A percentile compares a stretch with the other conserved stretches of the same genome.
These are phyloP conservation scores for Microcaecilia unicolor DNA, from an alignment of 2,797 vertebrate species.

Conservation along the genomic window DNA sequence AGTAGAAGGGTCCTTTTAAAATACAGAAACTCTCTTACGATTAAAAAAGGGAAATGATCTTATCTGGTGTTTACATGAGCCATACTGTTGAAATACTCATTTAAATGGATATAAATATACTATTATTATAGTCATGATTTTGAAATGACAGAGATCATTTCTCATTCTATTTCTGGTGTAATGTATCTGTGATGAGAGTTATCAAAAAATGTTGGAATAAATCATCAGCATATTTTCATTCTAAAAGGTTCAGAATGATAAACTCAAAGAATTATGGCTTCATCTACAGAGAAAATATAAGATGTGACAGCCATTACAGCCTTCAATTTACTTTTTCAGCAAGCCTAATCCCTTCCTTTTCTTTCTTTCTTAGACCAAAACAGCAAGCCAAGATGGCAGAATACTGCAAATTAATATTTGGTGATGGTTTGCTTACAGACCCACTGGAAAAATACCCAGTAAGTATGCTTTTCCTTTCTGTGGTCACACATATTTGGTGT, in stretches of 20 bases:
- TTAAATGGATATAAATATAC: too few species aligned
- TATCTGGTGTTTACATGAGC: too few species aligned
- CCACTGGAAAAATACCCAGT: constrained; percentile 88
- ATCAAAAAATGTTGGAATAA: background rate
- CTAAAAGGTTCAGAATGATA: constrained; percentile 1
- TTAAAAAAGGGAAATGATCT: too few species aligned
- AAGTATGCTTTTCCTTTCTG: constrained; percentile 31
- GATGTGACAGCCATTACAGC: constrained; percentile 5
- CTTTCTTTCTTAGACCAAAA: constrained; percentile 66
- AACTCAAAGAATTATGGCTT: background rate
- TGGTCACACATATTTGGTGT: background rate
- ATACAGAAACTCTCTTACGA: too few species aligned
- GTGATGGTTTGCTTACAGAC: constrained; percentile 85
- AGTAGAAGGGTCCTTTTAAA: too few species aligned
- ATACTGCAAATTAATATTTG: constrained; percentile 93
- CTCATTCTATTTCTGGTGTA: background rate
- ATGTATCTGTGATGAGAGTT: background rate
- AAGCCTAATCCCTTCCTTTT: constrained; percentile 1
- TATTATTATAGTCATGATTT: background rate
- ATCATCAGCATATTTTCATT: background rate
- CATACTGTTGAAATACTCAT: too few species aligned
- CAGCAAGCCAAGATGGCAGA: constrained; percentile 98
- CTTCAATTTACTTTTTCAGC: background rate
- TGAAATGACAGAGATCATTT: background rate
- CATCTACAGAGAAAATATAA: constrained; percentile 9